Evolutionary conservation across 2,888 invertebrate species (phyloP), one percentile per base, ranked within the genome.

Genomic region (Lacanobia oleracea): DNA sequence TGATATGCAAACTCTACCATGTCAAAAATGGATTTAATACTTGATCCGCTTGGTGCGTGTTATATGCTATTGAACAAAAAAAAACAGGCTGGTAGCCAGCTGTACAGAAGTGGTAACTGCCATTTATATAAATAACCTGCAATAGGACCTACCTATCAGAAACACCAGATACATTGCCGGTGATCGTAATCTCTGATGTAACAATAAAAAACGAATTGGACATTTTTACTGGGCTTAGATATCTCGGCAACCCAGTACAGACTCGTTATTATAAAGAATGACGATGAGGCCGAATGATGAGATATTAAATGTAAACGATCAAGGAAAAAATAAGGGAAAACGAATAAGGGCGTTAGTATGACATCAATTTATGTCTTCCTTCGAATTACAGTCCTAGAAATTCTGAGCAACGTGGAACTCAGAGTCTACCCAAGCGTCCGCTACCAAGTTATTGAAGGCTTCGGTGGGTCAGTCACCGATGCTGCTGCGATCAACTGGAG

Each of bases 391-490:
- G 91, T 87, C 60, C 80, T 79, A 9, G 61, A n/a, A 4, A 75
- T 88, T 54, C 85, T 81, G 75, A 84, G 84, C 66, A 85, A 85
- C 48, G 92, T 91, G 16, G 81, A 72, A 4, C 74, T 93, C 10
- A 87, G 92, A 63, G 69, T 94, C 23, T 90, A 78, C 75, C 77
- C 89, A 3, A 88, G 87, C 59, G 83, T 82, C 5, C 93, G 90
- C 6, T 97, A 95, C 86, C 99, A 99, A 91, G 94, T 88, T 33
- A 97, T 99, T 33, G 91, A 97, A 77, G 99, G 99, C 0, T 99
- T 98, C 90, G 99, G 99, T 0, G 99, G 98, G 0, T 98, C 98
- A 0, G 98, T 99, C 75, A 99, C 99, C 0, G 97, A 97, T 69
- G 94, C 97, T 0, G 96, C 97, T 4, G 97, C 97, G 0, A 97